These are phyloP conservation scores for Protodeltote pygarga DNA, from an alignment of 2,888 invertebrate species.

Conservation along the genomic window DNA sequence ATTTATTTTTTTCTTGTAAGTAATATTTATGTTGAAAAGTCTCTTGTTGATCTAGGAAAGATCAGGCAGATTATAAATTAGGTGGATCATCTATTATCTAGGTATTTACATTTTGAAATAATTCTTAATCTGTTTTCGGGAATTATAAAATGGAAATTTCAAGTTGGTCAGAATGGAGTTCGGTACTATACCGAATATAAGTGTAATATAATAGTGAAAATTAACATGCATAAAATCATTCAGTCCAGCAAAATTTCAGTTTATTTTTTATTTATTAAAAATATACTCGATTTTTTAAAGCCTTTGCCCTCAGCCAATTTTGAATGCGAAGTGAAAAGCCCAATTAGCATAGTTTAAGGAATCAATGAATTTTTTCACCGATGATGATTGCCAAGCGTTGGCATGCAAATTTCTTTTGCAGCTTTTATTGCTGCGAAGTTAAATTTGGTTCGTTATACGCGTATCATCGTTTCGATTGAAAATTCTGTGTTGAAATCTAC, in stretches of 20 bases:
- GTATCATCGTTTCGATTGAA: slow-evolving; percentile 9
- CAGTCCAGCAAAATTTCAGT: neutral
- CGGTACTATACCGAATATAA: too few species aligned
- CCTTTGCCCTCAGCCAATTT: slow-evolving; percentile 19
- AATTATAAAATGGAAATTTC: too few species aligned
- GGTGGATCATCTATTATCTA: too few species aligned
- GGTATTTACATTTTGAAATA: too few species aligned
- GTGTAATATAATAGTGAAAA: too few species aligned
- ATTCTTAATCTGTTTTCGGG: too few species aligned
- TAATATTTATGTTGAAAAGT: too few species aligned
- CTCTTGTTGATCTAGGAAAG: too few species aligned
- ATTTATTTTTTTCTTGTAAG: too few species aligned
- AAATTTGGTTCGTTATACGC: slow-evolving; percentile 20
- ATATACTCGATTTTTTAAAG: slow-evolving; percentile 2
- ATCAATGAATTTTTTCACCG: slow-evolving; percentile 34
- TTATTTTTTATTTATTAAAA: neutral
- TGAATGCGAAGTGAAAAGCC: slow-evolving; percentile 23
- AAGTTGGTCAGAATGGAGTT: too few species aligned
- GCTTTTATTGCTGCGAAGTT: slow-evolving; percentile 16
- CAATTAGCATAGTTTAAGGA: slow-evolving; percentile 43
- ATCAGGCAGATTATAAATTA: too few species aligned
- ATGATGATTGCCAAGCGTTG: slow-evolving; percentile 34
- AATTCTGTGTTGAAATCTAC: slow-evolving; percentile 1
- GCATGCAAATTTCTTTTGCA: slow-evolving; percentile 35
- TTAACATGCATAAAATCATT: too few species aligned